A percentile compares a stretch with the other conserved stretches of the same genome.
phyloP scores from a whole-genome alignment of 2,113 vertebrate genomes.

The Neolamprologus longior region DNA sequence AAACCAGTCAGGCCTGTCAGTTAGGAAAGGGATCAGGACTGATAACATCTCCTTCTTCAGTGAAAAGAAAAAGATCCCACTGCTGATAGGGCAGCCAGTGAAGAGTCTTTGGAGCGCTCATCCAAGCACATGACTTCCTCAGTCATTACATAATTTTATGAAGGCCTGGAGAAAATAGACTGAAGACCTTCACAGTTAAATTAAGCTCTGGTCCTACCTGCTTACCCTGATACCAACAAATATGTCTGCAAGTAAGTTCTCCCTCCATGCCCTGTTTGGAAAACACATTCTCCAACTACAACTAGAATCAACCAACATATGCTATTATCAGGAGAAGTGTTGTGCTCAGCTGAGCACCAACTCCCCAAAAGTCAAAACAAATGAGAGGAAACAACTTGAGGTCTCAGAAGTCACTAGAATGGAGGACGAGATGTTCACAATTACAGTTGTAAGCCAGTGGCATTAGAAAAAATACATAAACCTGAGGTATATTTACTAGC shows the following conservation, averaged over 20 bases:
- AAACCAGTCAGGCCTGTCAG: not conserved
- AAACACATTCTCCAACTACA: not conserved
- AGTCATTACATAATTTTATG: not conserved
- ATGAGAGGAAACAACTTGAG: not conserved
- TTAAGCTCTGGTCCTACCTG: not conserved
- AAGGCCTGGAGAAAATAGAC: not conserved
- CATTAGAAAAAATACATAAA: slow-evolving; percentile 7
- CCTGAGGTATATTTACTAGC: not conserved
- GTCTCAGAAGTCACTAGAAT: not conserved
- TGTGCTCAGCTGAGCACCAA: not conserved
- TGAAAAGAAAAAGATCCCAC: not conserved
- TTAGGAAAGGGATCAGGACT: not conserved
- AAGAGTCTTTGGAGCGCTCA: not conserved
- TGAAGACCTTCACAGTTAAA: not conserved
- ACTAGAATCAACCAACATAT: not conserved
- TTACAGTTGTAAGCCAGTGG: not conserved
- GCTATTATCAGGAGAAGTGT: not conserved
- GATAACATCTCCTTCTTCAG: not conserved
- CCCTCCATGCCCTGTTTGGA: not conserved
- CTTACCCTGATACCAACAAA: not conserved
- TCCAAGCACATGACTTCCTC: not conserved
- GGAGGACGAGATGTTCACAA: not conserved
- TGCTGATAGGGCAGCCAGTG: not conserved
- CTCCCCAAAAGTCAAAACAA: not conserved
- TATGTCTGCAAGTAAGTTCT: not conserved